Evolutionary conservation across 2,888 invertebrate species (phyloP), one percentile per base, ranked within the genome.

Genomic region (Patella caerulea): DNA sequence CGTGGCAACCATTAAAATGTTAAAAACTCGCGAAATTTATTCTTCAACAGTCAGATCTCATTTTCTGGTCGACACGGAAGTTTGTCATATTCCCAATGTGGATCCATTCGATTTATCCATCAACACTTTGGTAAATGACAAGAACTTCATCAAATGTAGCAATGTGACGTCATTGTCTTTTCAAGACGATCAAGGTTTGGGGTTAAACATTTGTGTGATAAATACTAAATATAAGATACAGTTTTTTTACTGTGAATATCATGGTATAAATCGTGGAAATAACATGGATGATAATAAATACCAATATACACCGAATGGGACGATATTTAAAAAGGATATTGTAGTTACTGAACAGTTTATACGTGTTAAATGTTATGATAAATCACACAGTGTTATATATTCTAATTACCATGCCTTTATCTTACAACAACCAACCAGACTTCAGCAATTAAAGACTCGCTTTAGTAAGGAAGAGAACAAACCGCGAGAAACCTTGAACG

Each of bases 51-150:
- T 7, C 5, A 5, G 0, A 5, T 7, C 34, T 5, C 5, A 7
- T 5, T 89, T 85, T 73, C 79, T 89, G 2, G 87, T 90, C 1
- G 84, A 90, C 78, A 91, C 89, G 2, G 81, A 86, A 2, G 81
- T 84, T 29, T 91, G 91, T 77, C 85, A 85, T 76, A 90, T 91
- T 53, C 90, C 89, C 1, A 84, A 89, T 71, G 76, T 89, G 0
- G 88, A 90, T 59, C 89, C 90, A 0, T 88, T 87, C 74, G 89
- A 89, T 75, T 73, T 75, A 0, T 83, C 84, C 9, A 84, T 90
- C 12, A 74, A 75, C 17, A 73, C 83, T 34, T 76, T 85, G 52
- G 80, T 90, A 3, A 76, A 76, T 4, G 82, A 82, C 14, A 82
- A 82, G 9, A 81, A 79, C 2, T 78, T 80, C 3, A 79, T 87